Evolutionary conservation across 2,797 vertebrate species (phyloP), one percentile per base, ranked within the genome.

Genomic region (Trematomus bernacchii): DNA sequence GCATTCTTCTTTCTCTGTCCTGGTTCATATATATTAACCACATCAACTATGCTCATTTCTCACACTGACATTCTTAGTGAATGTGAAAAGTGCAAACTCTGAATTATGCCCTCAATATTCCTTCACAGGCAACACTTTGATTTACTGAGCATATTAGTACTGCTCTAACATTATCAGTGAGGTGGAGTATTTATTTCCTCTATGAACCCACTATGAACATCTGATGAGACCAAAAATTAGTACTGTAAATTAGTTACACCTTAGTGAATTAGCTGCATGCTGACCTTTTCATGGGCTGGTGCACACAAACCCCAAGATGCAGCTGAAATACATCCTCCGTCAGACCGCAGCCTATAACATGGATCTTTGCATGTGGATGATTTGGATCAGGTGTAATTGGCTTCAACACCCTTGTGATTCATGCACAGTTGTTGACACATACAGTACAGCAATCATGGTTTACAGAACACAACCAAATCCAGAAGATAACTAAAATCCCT

Each of bases 161-260:
- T 44, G 19, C 52, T 68, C 12, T 71, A 80, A 81, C 58, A 67
- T 76, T 79, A 73, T 80, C 59, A 79, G 60, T 68, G 58, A 77
- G 57, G 65, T 76, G 66, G 43, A 65, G 6, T 74, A 73, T 81
- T 77, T 78, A 85, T 83, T 82, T 82, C 30, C 77, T 85, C 66
- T 46, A 58, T 86, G 71, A 86, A 40, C 46, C 46, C 68, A 83
- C 70, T 80, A 59, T 80, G 53, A 82, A 78, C 73, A 79, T 81
- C 59, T 83, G 81, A 86, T 76, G 63, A 82, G 62, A 77, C 72
- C 52, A 71, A 87, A 87, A 82, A 84, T 84, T 73, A 77, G 52
- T 66, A 68, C 76, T 77, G 69, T 88, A 89, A 91, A 89, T 90
- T 74, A 83, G 74, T 66, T 77, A 70, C 74, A 82, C 59, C 65